These are phyloP conservation scores for Hippocampus mohnikei DNA, from an alignment of 2,113 vertebrate genomes.

Conservation along the genomic window DNA sequence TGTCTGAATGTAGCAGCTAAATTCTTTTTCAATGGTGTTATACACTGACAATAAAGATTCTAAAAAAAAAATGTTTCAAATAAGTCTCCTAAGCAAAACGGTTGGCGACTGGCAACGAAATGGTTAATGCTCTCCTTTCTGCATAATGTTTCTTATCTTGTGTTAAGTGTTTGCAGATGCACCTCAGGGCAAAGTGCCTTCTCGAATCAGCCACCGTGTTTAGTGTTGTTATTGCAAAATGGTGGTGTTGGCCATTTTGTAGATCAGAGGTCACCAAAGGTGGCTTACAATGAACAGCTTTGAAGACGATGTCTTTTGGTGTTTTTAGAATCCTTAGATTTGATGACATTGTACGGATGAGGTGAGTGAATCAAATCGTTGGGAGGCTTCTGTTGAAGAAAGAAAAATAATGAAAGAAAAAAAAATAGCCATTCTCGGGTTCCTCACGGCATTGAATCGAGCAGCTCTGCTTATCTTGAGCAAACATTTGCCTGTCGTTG, in stretches of 20 bases:
- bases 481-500: too few species aligned
- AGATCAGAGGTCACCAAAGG: neutral
- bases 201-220: slow-evolving; percentile 25
- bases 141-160: neutral
- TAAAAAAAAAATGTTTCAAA: neutral
- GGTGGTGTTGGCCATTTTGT: neutral
- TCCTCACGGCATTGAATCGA: too few species aligned
- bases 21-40: neutral
- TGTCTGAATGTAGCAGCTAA: neutral
- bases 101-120: neutral
- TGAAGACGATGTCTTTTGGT: neutral
- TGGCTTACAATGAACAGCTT: neutral
- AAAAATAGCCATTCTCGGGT: too few species aligned
- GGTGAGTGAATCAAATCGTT: too few species aligned
- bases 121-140: neutral
- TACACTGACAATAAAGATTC: neutral
- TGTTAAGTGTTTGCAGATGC: slow-evolving; percentile 15
- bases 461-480: too few species aligned
- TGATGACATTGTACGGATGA: neutral
- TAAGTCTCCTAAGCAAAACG: neutral
- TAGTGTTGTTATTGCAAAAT: slow-evolving; percentile 4
- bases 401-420: too few species aligned
- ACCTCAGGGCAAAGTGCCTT: slow-evolving; percentile 46
- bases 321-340: neutral
- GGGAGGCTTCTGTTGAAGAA: too few species aligned